A percentile compares a stretch with the other conserved stretches of the same genome.
phyloP scores from a whole-genome alignment of 1,140 invertebrate species.

The Eciton burchellii region DNA sequence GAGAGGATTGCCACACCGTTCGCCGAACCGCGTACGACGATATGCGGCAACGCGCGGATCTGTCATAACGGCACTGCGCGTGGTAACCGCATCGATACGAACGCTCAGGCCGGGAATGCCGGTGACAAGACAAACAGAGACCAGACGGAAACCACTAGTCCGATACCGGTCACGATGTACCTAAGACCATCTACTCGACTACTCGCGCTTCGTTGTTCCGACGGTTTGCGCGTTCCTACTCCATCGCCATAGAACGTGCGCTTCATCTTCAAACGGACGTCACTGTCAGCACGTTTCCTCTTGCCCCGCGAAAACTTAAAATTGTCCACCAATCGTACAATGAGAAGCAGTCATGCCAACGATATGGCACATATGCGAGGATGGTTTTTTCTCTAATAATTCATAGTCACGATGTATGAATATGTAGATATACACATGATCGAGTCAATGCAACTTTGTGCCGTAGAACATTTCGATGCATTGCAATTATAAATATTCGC shows the following conservation, averaged over 20 bases:
- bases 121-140: background rate
- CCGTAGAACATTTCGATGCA: too few species aligned
- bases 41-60: conserved; percentile 49
- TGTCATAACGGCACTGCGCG: conserved; percentile 68
- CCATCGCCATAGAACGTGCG: conserved; percentile 30
- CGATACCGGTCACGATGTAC: conserved; percentile 11
- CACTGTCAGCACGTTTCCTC: too few species aligned
- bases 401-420: too few species aligned
- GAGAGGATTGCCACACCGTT: conserved; percentile 46
- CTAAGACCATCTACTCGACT: background rate
- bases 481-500: too few species aligned
- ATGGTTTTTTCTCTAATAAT: too few species aligned
- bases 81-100: conserved; percentile 1
- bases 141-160: background rate
- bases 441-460: too few species aligned
- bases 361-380: too few species aligned
- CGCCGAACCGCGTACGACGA: conserved; percentile 69
- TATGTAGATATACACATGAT: too few species aligned
- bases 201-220: conserved; percentile 25
- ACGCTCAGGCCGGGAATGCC: background rate
- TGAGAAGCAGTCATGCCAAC: too few species aligned
- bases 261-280: background rate
- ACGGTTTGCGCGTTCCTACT: conserved; percentile 25
- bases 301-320: too few species aligned
- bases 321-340: too few species aligned